Base-by-base conservation (phyloP, 2,888 invertebrate species). In the Lypha dubia region DNA sequence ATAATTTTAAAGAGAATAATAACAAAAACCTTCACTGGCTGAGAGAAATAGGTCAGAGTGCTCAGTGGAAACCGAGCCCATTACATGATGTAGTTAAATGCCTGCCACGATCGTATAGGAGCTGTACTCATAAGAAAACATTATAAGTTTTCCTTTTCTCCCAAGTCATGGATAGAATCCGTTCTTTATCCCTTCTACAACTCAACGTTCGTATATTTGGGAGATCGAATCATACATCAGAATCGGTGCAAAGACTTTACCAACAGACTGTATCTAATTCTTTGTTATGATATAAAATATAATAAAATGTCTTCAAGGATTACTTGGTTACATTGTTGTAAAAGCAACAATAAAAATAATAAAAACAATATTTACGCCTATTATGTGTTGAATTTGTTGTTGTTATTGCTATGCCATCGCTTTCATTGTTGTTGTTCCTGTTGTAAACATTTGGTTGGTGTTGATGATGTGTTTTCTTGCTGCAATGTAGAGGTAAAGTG, bases 361-460 rank as follows among this genome's bases (percentile, higher is more conserved):
- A 71, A 62, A n/a, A 74, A 80, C 46, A 84, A 84, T 77, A 84
- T 81, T 84, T 81, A 81, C 80, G 81, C 77, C 77, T 84, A 77
- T 84, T 84, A 84, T 73, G 67, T 79, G 83, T 83, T 77, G 75
- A 75, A 81, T 32, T 74, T 68, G 58, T 74, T 67, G 62, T 51
- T 22, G 35, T 46, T 65, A 44, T 51, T 41, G 6, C 5, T 71
- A 38, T 38, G 28, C 60, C 28, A 44, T 62, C 38, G 24, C 38
- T 24, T 13, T 44, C n/a, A 6, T 22, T 35, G 32, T 41, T n/a
- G 63, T 8, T 53, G 60, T 35, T 71, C 60, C 20, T 35, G 17
- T 20, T 76, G 15, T 32, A 60, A 46, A n/a, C 44, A 60, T 51
- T 58, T 68, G 41, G 24, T 75, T 67, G 65, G 62, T 35, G 56